phyloP scores from a whole-genome alignment of 2,888 invertebrate species.

The Scotopteryx bipunctaria region DNA sequence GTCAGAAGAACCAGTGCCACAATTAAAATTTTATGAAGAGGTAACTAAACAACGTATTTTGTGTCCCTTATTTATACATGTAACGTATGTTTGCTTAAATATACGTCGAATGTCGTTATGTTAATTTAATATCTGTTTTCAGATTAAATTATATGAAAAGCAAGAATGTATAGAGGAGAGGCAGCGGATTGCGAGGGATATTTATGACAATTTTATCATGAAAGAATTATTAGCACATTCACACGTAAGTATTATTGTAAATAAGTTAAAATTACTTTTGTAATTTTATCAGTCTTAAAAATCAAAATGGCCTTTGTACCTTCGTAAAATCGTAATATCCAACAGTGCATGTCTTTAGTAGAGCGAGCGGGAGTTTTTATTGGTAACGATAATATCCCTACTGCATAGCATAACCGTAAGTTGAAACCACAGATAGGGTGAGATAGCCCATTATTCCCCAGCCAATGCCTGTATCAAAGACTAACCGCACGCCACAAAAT shows the following conservation, averaged over 20 bases:
- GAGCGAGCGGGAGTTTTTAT: neutral
- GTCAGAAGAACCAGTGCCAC: slow-evolving; percentile 97
- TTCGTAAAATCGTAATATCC: no score
- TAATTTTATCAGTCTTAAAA: no score
- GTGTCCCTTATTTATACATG: slow-evolving; percentile 4
- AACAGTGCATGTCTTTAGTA: no score
- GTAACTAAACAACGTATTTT: slow-evolving; percentile 77
- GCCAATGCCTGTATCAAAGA: neutral
- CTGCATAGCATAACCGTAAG: neutral
- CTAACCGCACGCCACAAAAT: neutral
- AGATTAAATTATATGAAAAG: slow-evolving; percentile 99
- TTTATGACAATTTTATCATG: slow-evolving; percentile 99
- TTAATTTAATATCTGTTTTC: slow-evolving; percentile 61
- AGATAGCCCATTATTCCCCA: neutral
- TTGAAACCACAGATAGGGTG: neutral
- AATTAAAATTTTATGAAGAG: slow-evolving; percentile 99
- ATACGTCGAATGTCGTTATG: slow-evolving; percentile 6
- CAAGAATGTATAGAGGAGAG: slow-evolving; percentile 98
- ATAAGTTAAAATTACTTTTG: no score
- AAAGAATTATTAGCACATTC: slow-evolving; percentile 99
- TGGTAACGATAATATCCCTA: slow-evolving; percentile 1
- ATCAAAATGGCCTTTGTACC: no score
- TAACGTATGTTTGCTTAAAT: no score
- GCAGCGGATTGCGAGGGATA: slow-evolving; percentile 96
- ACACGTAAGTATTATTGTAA: slow-evolving; percentile 95